phyloP scores from a whole-genome alignment of 2,797 vertebrate species.

The Tragopan temminckii region DNA sequence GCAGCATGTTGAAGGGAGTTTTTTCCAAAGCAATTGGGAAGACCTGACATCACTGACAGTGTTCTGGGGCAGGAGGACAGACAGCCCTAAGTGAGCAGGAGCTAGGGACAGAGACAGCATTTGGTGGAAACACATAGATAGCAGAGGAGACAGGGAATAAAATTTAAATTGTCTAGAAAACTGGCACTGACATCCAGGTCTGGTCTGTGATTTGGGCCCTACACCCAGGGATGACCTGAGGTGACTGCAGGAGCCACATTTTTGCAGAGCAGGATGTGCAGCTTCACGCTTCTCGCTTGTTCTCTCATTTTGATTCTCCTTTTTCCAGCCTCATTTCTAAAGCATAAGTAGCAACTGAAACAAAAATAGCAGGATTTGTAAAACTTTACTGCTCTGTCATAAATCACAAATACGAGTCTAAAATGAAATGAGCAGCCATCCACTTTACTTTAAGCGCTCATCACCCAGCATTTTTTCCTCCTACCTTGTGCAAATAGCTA shows the following conservation, averaged over 20 bases:
- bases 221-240: background rate
- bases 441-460: slow-evolving; percentile 1
- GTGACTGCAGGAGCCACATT: background rate
- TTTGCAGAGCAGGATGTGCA: slow-evolving; percentile 12
- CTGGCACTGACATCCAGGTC: background rate
- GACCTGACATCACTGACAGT: background rate
- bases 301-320: slow-evolving; percentile 7
- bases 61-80: background rate
- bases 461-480: background rate
- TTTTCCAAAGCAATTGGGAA: background rate
- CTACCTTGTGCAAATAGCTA: background rate
- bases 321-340: slow-evolving; percentile 11
- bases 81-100: background rate
- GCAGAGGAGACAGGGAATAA: background rate
- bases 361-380: slow-evolving; percentile 9
- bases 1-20: background rate
- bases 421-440: background rate
- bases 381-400: slow-evolving; percentile 17
- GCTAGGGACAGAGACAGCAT: background rate
- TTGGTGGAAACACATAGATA: background rate
- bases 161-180: background rate
- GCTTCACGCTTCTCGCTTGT: background rate
- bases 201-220: background rate
- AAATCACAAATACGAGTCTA: background rate
- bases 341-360: slow-evolving; percentile 38